Percentiles rank a stretch among this genome's conserved stretches.
Evolutionary conservation across 2,113 vertebrate genomes (phyloP).

Genomic region (Zosterops hypoxanthus): DNA sequence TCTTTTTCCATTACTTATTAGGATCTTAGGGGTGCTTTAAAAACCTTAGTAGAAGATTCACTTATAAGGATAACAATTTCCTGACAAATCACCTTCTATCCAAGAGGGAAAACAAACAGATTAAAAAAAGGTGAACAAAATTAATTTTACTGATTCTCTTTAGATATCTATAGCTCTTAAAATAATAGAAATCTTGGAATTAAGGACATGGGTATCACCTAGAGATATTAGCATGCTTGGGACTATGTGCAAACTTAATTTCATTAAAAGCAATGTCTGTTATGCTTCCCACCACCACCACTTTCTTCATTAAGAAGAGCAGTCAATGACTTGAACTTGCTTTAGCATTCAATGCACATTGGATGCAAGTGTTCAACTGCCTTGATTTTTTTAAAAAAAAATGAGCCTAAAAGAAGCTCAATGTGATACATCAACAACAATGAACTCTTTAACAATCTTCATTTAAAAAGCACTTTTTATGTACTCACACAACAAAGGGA

Average conservation of each 20-base stretch:
- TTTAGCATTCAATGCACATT: background rate
- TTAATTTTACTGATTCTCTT: background rate
- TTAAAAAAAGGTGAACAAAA: conserved; percentile 17
- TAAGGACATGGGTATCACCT: background rate
- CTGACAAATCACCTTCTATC: conserved; percentile 1
- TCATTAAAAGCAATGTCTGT: background rate
- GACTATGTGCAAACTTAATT: background rate
- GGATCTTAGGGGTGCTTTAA: conserved; percentile 55
- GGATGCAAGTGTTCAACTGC: background rate
- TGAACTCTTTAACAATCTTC: background rate
- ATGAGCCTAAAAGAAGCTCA: background rate
- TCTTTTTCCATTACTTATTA: conserved; percentile 55
- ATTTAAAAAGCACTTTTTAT: background rate
- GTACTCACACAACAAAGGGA: background rate
- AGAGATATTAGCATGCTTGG: background rate
- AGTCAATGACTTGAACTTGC: background rate
- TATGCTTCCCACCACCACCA: background rate
- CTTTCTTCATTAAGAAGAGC: background rate
- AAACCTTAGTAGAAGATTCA: conserved; percentile 50
- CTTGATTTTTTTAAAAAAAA: background rate
- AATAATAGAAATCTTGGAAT: background rate
- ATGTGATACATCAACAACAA: background rate
- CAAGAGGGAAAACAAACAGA: background rate
- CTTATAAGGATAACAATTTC: conserved; percentile 15
- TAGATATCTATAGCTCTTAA: background rate